Percentiles rank a stretch among this genome's conserved stretches.
Evolutionary conservation across 2,888 invertebrate species (phyloP).

Genomic region (Oscheius onirici): DNA sequence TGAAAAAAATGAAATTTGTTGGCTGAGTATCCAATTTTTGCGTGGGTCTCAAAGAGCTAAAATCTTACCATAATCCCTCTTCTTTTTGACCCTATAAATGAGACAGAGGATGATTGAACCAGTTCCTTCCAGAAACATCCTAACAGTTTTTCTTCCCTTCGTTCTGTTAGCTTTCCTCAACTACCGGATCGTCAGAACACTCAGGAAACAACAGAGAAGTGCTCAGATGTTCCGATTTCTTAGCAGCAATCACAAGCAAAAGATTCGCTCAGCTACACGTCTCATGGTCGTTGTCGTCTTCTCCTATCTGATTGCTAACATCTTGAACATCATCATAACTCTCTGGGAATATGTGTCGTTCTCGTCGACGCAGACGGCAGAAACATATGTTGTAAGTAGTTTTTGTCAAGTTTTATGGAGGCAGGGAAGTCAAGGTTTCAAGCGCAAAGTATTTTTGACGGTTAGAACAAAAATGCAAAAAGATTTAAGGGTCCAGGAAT

Average conservation of each 20-base stretch:
- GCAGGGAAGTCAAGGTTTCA: slow-evolving; percentile 63
- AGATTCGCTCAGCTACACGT: slow-evolving; percentile 68
- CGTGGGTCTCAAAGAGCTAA: too few relatives aligned
- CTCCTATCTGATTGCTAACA: slow-evolving; percentile 66
- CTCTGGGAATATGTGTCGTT: slow-evolving; percentile 68
- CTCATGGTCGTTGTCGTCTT: slow-evolving; percentile 69
- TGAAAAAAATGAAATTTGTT: background rate
- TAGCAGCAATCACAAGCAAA: slow-evolving; percentile 65
- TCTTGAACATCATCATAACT: slow-evolving; percentile 66
- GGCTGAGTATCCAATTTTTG: background rate
- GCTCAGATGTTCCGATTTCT: slow-evolving; percentile 69
- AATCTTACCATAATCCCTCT: too few relatives aligned
- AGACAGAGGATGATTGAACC: too few relatives aligned
- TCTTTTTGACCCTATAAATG: too few relatives aligned
- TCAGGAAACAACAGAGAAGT: slow-evolving; percentile 63
- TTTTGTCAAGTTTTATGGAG: slow-evolving; percentile 63
- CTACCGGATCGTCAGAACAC: slow-evolving; percentile 57
- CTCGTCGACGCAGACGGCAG: slow-evolving; percentile 59
- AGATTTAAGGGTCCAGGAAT: too few relatives aligned
- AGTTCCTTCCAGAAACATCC: slow-evolving; percentile 61
- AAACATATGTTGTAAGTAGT: slow-evolving; percentile 54
- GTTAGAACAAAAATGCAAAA: too few relatives aligned
- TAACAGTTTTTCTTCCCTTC: slow-evolving; percentile 68
- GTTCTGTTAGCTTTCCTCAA: slow-evolving; percentile 62
- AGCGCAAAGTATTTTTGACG: too few relatives aligned